Conservation (phyloP, 2,113 vertebrate species). For the Dascyllus trimaculatus region DNA sequence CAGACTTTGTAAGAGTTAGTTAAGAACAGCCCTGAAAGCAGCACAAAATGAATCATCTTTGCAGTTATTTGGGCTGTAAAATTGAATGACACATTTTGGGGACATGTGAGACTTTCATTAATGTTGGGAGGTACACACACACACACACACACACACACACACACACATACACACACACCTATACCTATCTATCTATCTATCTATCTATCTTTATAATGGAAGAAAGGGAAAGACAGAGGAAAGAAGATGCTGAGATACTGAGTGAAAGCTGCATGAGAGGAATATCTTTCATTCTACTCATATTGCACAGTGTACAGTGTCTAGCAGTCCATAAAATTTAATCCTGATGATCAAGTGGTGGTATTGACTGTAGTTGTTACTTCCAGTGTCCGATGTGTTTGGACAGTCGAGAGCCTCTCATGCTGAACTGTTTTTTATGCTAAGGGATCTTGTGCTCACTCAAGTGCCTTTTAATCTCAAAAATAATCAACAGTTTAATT, state of each 20-base stretch:
- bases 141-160: no score
- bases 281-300: slow-evolving; percentile 53
- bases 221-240: slow-evolving; percentile 3
- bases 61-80: no score
- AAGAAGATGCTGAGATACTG: slow-evolving; percentile 53
- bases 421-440: slow-evolving; percentile 42
- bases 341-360: slow-evolving; percentile 60
- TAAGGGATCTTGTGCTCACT: slow-evolving; percentile 50
- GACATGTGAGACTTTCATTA: no score
- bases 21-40: no score
- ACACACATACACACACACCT: no score
- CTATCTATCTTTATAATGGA: no score
- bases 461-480: slow-evolving; percentile 66
- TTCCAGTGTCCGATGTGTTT: slow-evolving; percentile 37
- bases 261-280: slow-evolving; percentile 37
- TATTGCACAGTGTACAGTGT: slow-evolving; percentile 28
- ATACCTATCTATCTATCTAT: no score
- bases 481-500: slow-evolving; percentile 68
- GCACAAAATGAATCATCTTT: no score
- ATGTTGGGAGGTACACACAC: no score
- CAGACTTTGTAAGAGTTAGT: no score
- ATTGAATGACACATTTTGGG: no score
- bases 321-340: slow-evolving; percentile 56
- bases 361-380: slow-evolving; percentile 60
- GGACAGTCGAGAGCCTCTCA: slow-evolving; percentile 33